Evolutionary conservation across 1,140 invertebrate genomes (phyloP).

Genomic region (Hypothenemus hampei): DNA sequence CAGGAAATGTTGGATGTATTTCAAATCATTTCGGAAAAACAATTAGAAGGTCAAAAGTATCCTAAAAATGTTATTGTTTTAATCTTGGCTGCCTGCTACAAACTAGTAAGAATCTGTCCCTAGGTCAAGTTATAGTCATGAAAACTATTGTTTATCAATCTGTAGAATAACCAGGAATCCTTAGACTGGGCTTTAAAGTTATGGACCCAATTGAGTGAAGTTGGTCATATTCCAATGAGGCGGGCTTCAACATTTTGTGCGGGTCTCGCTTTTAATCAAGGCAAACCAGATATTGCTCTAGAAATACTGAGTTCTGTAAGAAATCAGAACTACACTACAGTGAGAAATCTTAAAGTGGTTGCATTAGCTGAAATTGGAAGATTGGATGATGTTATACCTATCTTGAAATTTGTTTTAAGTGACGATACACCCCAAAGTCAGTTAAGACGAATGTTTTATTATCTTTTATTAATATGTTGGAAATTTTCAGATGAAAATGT

Average conservation of each 20-base stretch:
- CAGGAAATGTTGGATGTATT: conserved; percentile 61
- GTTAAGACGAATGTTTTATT: neutral
- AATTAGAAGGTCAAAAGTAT: conserved; percentile 56
- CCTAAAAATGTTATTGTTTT: conserved; percentile 64
- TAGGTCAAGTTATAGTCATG: neutral
- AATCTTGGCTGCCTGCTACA: conserved; percentile 65
- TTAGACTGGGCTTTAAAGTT: conserved; percentile 59
- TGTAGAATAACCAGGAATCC: conserved; percentile 65
- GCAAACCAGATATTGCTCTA: conserved; percentile 58
- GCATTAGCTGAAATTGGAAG: conserved; percentile 57
- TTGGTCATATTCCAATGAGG: conserved; percentile 53
- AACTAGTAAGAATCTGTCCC: conserved; percentile 56
- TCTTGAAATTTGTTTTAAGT: conserved; percentile 55
- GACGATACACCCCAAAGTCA: conserved; percentile 47
- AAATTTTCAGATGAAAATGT: neutral
- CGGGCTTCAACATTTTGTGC: conserved; percentile 59
- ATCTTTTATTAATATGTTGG: no score
- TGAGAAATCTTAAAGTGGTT: conserved; percentile 56
- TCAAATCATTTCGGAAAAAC: conserved; percentile 54
- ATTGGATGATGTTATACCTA: conserved; percentile 58
- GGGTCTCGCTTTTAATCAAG: conserved; percentile 63
- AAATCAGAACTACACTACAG: conserved; percentile 58
- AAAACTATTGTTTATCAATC: neutral
- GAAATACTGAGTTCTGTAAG: conserved; percentile 56
- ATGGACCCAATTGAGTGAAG: conserved; percentile 53